Evolutionary conservation across 37 sponge, comb jelly and placozoan species (phyloP).

Genomic region (Crambe crambe): DNA sequence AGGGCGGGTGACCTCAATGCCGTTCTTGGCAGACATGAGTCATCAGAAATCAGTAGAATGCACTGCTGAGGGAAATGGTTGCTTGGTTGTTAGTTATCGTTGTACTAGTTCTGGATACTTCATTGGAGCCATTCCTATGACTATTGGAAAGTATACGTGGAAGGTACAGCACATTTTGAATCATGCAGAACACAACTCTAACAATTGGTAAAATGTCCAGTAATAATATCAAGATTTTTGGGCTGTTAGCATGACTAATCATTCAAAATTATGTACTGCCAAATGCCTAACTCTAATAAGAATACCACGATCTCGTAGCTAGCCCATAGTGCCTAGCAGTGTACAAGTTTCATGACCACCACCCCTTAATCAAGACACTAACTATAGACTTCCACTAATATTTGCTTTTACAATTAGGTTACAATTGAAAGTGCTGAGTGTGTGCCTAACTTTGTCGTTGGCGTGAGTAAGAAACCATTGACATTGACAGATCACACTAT

Average conservation of each 20-base stretch:
- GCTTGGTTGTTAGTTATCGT: not conserved
- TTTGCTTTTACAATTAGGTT: not conserved
- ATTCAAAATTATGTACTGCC: no score
- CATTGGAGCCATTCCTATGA: slow-evolving; percentile 10
- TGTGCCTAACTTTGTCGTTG: not conserved
- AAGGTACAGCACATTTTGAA: slow-evolving; percentile 46
- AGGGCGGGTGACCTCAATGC: not conserved
- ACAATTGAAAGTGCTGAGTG: not conserved
- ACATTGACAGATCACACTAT: not conserved
- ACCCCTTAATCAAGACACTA: no score
- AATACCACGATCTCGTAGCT: not conserved
- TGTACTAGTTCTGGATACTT: slow-evolving; percentile 12
- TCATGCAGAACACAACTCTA: no score
- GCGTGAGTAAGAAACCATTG: not conserved
- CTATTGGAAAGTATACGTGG: slow-evolving; percentile 45
- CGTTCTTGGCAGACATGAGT: not conserved
- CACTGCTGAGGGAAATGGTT: not conserved
- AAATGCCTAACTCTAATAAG: no score
- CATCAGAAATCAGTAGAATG: not conserved
- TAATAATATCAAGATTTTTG: no score
- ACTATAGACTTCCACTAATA: not conserved
- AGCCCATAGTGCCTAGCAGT: not conserved
- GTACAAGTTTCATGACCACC: not conserved
- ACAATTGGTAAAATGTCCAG: no score
- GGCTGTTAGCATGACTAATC: not conserved